phyloP scores from a whole-genome alignment of 1,140 invertebrate species.

The Diuraphis noxia region DNA sequence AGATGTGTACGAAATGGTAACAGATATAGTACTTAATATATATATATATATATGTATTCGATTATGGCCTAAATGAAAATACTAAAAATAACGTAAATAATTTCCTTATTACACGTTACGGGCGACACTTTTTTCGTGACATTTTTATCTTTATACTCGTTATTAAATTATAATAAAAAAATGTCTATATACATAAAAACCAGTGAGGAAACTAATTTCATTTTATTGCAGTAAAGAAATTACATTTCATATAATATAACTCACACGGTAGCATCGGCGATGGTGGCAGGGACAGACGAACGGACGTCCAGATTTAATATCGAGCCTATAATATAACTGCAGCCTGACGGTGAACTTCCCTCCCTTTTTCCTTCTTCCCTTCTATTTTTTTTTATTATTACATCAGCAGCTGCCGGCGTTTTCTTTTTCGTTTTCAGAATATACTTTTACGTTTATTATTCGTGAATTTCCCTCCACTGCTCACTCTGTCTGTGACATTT shows the following conservation, averaged over 20 bases:
- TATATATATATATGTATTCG: neutral
- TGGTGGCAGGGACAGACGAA: neutral
- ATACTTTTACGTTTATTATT: constrained; percentile 22
- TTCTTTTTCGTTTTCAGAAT: constrained; percentile 43
- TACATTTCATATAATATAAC: constrained; percentile 50
- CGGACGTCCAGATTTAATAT: constrained; percentile 43
- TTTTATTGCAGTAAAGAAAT: constrained; percentile 46
- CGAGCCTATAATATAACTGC: constrained; percentile 19
- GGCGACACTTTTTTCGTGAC: neutral
- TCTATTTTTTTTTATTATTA: constrained; percentile 45
- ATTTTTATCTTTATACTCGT: constrained; percentile 1
- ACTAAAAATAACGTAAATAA: constrained; percentile 32
- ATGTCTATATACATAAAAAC: neutral
- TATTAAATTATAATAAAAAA: constrained; percentile 34
- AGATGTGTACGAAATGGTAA: neutral
- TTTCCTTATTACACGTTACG: neutral
- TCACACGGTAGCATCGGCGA: neutral
- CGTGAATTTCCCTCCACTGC: neutral
- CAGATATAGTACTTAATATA: neutral
- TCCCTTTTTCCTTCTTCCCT: constrained; percentile 30
- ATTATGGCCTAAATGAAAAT: neutral
- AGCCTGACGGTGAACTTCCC: constrained; percentile 39
- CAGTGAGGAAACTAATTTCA: constrained; percentile 40
- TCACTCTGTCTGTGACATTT: constrained; percentile 18
- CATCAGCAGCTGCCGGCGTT: constrained; percentile 51